Evolutionary conservation across 2,888 invertebrate species (phyloP).

Genomic region (Acronicta psi): DNA sequence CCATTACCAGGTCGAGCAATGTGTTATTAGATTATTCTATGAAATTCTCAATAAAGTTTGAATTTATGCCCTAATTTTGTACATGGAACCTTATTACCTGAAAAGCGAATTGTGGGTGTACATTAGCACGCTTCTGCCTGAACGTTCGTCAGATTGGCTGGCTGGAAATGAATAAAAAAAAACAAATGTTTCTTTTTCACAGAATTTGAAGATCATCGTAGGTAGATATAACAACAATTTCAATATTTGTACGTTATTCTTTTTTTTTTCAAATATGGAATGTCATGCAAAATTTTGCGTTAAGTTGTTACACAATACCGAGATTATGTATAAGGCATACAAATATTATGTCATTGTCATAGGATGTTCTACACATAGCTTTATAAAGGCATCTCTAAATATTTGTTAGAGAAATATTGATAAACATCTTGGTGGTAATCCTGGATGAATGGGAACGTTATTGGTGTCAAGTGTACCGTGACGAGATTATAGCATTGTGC

Average conservation of each 20-base stretch:
- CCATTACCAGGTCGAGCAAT: too few species aligned
- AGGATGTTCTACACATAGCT: conserved; percentile 65
- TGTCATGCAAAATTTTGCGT: conserved; percentile 73
- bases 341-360: conserved; percentile 84
- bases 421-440: conserved; percentile 83
- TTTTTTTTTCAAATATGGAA: conserved; percentile 59
- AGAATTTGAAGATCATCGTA: conserved; percentile 14
- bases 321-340: conserved; percentile 72
- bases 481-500: conserved; percentile 84
- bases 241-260: conserved; percentile 44
- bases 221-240: conserved; percentile 18
- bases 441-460: conserved; percentile 72
- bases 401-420: conserved; percentile 81
- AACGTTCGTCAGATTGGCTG: too few species aligned
- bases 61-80: too few species aligned
- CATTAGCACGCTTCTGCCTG: too few species aligned
- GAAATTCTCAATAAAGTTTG: too few species aligned
- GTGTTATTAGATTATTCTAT: too few species aligned
- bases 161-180: too few species aligned
- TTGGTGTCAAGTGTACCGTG: conserved; percentile 88
- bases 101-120: too few species aligned
- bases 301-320: conserved; percentile 66
- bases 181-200: conserved; percentile 4
- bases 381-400: conserved; percentile 65
- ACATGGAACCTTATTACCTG: too few species aligned